Base-by-base conservation (phyloP, 2,797 vertebrate genomes). In the Pangasius larnaudii region DNA sequence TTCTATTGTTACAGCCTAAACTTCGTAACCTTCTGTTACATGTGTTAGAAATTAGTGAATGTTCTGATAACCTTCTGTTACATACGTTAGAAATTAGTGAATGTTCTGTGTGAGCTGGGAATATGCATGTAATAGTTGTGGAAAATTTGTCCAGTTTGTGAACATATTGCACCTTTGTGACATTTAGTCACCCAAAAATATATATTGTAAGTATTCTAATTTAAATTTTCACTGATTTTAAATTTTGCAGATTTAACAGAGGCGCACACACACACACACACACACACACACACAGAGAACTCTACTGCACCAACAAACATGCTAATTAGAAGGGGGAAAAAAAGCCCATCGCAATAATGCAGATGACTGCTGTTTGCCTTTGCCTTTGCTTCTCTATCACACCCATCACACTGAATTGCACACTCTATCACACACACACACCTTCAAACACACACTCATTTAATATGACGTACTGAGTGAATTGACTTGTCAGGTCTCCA, bases 401-500 rank as follows among this genome's bases (percentile, higher is more conserved):
- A 27, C 53, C 78, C 78, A 87, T 72, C 86, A 61, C 56, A 58
- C 51, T 42, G 75, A 71, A 78, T 69, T 82, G 65, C 65, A 69
- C 53, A 53, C 65, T 42, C 46, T 80, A 71, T 61, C 80, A 65
- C 56, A 39, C 39, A 39, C 39, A 81, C 78, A 81, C 78, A 81
- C 78, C 27, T 46, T 30, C 22, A 56, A 36, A 85, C 69, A 42
- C 33, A 74, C 69, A 42, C 33, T 58, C 59, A 46, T 56, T 84
- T 56, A 75, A 78, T 49, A 36, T 59, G 63, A 85, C 65, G 30
- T 61, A 30, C 30, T 16, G 42, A 65, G 58, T 39, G 85, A 86
- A 84, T 81, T 80, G 84, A 86, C 77, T 89, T 89, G 88, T 89
- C 88, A 86, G 84, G 39, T 88, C 65, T 86, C 88, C 88, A 86